phyloP scores from a whole-genome alignment of 2,888 invertebrate species.

The Thyatira batis region DNA sequence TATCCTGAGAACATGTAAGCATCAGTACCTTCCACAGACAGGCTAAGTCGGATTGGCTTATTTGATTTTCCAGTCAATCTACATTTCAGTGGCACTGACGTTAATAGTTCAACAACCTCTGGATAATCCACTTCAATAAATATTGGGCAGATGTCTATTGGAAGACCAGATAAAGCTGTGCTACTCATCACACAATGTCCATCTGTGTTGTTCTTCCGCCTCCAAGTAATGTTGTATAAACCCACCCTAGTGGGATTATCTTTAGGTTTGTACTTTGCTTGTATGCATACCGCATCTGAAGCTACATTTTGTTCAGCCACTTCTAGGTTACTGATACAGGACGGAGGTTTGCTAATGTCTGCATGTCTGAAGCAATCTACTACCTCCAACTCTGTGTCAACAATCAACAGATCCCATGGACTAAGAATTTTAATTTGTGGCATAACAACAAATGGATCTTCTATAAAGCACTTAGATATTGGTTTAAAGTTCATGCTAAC shows the following conservation, averaged over 20 bases:
- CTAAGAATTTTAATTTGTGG: constrained; percentile 86
- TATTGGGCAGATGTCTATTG: constrained; percentile 84
- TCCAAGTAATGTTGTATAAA: constrained; percentile 75
- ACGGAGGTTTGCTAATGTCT: constrained; percentile 56
- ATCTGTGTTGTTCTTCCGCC: constrained; percentile 49
- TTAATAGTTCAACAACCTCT: constrained; percentile 88
- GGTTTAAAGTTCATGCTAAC: constrained; percentile 85
- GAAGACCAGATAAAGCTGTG: constrained; percentile 79
- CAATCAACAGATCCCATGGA: constrained; percentile 86
- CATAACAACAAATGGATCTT: constrained; percentile 87
- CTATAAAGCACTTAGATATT: constrained; percentile 84
- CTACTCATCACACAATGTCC: constrained; percentile 76
- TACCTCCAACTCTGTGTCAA: constrained; percentile 85
- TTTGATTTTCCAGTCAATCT: constrained; percentile 87
- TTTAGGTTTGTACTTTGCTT: constrained; percentile 69
- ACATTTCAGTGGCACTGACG: constrained; percentile 87
- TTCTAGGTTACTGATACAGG: constrained; percentile 63
- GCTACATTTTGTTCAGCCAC: constrained; percentile 70
- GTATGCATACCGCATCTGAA: constrained; percentile 70
- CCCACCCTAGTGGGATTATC: constrained; percentile 69
- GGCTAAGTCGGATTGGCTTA: constrained; percentile 86
- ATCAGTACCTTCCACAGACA: constrained; percentile 91
- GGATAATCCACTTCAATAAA: constrained; percentile 84
- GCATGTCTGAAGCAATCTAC: constrained; percentile 71
- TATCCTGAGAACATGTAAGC: constrained; percentile 98